Conservation (phyloP, 1,140 invertebrate species). For the Heliconius hermathena region DNA sequence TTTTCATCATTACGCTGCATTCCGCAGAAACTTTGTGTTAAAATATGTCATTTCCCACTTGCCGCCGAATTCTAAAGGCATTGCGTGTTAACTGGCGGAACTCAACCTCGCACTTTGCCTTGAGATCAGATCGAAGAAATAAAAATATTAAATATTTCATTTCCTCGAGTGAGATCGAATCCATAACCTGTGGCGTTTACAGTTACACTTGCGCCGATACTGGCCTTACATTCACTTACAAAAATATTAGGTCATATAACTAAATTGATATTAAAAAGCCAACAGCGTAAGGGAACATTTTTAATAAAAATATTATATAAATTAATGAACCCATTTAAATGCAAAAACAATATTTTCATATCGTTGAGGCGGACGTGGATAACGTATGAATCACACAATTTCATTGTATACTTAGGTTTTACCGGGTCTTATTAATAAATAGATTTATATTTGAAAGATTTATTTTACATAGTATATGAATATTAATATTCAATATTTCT, state of each 20-base stretch:
- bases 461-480: neutral
- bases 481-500: neutral
- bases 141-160: too few relatives aligned
- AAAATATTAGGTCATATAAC: slow-evolving; percentile 11
- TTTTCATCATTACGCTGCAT: too few relatives aligned
- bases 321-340: slow-evolving; percentile 20
- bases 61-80: too few relatives aligned
- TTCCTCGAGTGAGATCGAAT: too few relatives aligned
- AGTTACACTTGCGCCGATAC: too few relatives aligned
- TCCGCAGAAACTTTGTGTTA: too few relatives aligned
- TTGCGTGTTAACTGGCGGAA: too few relatives aligned
- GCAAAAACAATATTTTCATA: slow-evolving; percentile 22
- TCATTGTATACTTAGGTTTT: slow-evolving; percentile 14
- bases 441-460: neutral
- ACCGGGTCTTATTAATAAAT: slow-evolving; percentile 13
- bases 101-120: too few relatives aligned
- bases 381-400: slow-evolving; percentile 18
- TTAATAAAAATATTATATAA: slow-evolving; percentile 21
- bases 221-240: neutral
- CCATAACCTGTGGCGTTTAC: too few relatives aligned
- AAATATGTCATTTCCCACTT: too few relatives aligned
- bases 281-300: neutral
- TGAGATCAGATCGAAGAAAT: too few relatives aligned
- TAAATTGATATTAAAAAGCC: slow-evolving; percentile 5
- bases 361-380: slow-evolving; percentile 17